Conservation (phyloP, 2,797 vertebrate species). For the Chrysolophus pictus region DNA sequence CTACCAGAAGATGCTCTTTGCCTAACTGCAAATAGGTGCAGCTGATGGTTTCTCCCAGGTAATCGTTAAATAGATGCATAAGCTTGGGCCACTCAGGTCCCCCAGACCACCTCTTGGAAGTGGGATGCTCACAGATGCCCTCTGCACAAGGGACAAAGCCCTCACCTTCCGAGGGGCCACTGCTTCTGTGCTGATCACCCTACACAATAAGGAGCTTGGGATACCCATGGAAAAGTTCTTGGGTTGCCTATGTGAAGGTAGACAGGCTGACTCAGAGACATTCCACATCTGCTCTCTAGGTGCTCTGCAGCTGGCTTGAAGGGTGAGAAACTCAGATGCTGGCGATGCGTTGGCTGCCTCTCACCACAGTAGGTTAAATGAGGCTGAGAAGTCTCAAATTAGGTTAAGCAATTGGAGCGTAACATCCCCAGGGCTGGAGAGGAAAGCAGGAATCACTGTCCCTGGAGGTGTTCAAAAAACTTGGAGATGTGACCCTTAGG, state of each 20-base stretch:
- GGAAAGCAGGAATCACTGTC: not conserved
- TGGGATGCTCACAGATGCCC: not conserved
- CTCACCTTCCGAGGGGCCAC: not conserved
- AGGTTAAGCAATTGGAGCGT: constrained; percentile 47
- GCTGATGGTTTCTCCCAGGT: not conserved
- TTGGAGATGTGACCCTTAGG: too few species aligned
- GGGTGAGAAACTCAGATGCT: not conserved
- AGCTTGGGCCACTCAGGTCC: not conserved
- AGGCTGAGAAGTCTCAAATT: constrained; percentile 44
- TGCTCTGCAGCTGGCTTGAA: not conserved
- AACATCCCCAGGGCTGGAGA: constrained; percentile 23
- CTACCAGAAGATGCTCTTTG: not conserved
- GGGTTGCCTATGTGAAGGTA: not conserved
- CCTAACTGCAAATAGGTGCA: not conserved
- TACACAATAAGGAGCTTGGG: not conserved
- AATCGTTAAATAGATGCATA: not conserved
- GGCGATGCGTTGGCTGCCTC: not conserved
- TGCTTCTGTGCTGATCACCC: not conserved
- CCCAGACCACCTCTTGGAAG: not conserved
- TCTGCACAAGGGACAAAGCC: not conserved
- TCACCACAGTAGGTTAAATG: constrained; percentile 47
- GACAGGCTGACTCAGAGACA: not conserved
- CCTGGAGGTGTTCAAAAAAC: too few species aligned
- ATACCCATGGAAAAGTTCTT: not conserved
- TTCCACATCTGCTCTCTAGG: not conserved